Base-by-base conservation (phyloP, 2,888 invertebrate species). In the Spodoptera littoralis region DNA sequence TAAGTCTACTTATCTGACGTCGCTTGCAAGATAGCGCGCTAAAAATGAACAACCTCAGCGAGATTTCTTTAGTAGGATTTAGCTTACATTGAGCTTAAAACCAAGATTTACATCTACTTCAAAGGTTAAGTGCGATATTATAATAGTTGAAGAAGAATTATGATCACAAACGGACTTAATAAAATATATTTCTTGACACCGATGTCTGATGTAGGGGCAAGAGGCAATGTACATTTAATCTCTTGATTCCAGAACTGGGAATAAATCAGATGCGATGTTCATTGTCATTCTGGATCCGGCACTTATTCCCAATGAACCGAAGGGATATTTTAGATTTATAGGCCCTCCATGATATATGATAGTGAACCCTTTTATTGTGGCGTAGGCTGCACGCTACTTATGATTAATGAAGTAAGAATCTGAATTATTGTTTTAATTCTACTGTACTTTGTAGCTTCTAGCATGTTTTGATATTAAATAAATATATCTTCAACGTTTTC, bases 81-180 rank as follows among this genome's bases (percentile, higher is more conserved):
- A 73, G 57, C 46, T 60, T 58, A 60, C 24, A 12, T 4, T 12
- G 43, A 60, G 3, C 36, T 54, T 30, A 51, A 46, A 46, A 22
- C 41, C 41, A 57, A 69, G 80, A 82, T 81, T 83, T 78, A 82
- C 72, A 77, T 71, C 72, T 52, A 61, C 70, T 63, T 71, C 74
- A 80, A 81, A 79, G 79, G 80, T 82, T 82, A 84, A 83, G 73
- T 73, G 72, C 65, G 66, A 67, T 64, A 61, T 66, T 77, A 76
- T 83, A 77, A 79, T 73, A 68, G 65, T 69, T 66, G 69, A 65
- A 63, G 62, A 79, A 82, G 83, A 88, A 83, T 81, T 86, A 88
- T 85, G 80, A 69, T 61, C 69, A 76, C 78, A 71, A 65, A 55
- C 59, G 56, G 65, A 69, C 73, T 61, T 69, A 81, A 81, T 76